A percentile compares a stretch with the other conserved stretches of the same genome.
Conservation (phyloP, 2,797 vertebrate genomes). For the Anomalospiza imberbis region DNA sequence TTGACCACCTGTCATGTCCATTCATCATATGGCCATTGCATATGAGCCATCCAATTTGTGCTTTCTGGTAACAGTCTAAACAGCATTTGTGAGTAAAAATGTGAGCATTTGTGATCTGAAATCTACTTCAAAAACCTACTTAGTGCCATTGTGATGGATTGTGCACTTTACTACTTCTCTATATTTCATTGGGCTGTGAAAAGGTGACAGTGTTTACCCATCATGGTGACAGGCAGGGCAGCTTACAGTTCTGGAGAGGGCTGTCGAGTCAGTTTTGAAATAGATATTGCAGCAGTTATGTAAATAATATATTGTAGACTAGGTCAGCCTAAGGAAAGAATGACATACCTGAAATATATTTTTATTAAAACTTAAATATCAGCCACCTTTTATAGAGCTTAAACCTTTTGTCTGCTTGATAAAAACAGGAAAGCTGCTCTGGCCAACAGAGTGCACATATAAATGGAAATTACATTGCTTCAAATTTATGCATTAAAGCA, state of each 20-base stretch:
- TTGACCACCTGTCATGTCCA: slow-evolving; percentile 82
- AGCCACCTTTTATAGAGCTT: slow-evolving; percentile 14
- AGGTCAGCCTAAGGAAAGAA: slow-evolving; percentile 33
- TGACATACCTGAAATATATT: slow-evolving; percentile 9
- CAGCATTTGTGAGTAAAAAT: slow-evolving; percentile 74
- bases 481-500: background rate
- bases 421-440: background rate
- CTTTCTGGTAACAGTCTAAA: slow-evolving; percentile 81
- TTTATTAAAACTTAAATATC: slow-evolving; percentile 50
- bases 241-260: slow-evolving; percentile 54
- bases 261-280: slow-evolving; percentile 54
- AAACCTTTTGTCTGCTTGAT: slow-evolving; percentile 30
- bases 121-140: slow-evolving; percentile 80
- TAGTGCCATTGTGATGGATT: slow-evolving; percentile 85
- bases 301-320: slow-evolving; percentile 55
- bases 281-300: slow-evolving; percentile 54
- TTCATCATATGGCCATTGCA: slow-evolving; percentile 82
- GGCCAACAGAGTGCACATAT: background rate
- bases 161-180: slow-evolving; percentile 68
- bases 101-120: slow-evolving; percentile 70
- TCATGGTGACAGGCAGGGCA: slow-evolving; percentile 71
- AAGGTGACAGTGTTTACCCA: slow-evolving; percentile 74
- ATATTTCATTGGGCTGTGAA: slow-evolving; percentile 74
- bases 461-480: background rate
- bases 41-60: slow-evolving; percentile 73